Conservation (phyloP, 1,140 invertebrate species). For the Hyles vespertilio region DNA sequence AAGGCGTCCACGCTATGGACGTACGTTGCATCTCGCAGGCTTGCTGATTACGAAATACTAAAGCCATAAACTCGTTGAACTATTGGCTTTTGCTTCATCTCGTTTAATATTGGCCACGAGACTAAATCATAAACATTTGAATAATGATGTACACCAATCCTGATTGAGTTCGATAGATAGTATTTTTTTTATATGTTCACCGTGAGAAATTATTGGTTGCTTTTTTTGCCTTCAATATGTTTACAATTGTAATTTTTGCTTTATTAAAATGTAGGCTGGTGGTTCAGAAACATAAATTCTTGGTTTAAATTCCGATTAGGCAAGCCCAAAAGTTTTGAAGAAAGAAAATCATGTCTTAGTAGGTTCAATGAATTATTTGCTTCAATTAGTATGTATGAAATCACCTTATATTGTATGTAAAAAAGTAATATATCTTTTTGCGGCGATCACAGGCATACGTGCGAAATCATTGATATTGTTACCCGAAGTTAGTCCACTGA, state of each 20-base stretch:
- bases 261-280: neutral
- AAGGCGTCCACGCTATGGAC: conserved; percentile 10
- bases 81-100: conserved; percentile 11
- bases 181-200: too few relatives aligned
- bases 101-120: conserved; percentile 8
- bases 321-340: too few relatives aligned
- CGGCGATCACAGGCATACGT: too few relatives aligned
- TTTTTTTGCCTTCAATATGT: neutral
- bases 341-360: too few relatives aligned
- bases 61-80: conserved; percentile 19
- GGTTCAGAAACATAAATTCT: too few relatives aligned
- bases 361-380: too few relatives aligned
- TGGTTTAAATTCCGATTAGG: too few relatives aligned
- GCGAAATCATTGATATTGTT: too few relatives aligned
- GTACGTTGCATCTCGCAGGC: neutral
- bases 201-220: neutral
- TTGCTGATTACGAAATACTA: conserved; percentile 19
- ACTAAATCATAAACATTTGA: conserved; percentile 3
- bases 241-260: neutral
- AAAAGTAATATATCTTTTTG: too few relatives aligned
- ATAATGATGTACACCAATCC: conserved; percentile 1
- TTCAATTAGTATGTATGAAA: too few relatives aligned
- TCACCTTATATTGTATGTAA: too few relatives aligned
- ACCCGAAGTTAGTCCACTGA: too few relatives aligned
- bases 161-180: neutral